Evolutionary conservation across 1,140 invertebrate genomes (phyloP), one percentile per base, ranked within the genome.

Genomic region (Colletes gigas): DNA sequence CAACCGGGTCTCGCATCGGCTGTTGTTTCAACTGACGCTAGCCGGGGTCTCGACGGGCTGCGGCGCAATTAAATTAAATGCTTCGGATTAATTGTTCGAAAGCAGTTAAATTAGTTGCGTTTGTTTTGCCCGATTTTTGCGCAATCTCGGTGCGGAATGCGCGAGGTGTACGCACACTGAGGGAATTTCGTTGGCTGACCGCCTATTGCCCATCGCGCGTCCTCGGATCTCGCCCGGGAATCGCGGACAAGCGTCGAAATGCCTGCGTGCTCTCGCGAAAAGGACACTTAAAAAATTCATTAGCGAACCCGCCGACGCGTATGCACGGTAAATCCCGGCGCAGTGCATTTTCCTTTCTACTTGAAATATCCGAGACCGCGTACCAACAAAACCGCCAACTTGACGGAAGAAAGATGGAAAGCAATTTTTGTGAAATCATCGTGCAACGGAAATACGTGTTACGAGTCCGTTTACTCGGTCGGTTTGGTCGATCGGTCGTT

Each of bases 41-140:
- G 72, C 79, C 76, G 70, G 30, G 30, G 77, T 75, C 85, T 83
- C 85, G 81, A 80, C 85, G 85, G 85, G 72, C 73, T 86, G 86
- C 79, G 79, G 89, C 83, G 89, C 90, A 91, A 91, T 92, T 92
- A 89, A 92, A 92, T 92, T 91, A 90, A 90, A 92, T 90, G 91
- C 88, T 86, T 87, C 88, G 89, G 87, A 92, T 91, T 92, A 92
- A 92, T 92, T 91, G 90, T 90, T 91, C 87, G 89, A 90, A 90
- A 90, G 88, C 90, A 89, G 90, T 91, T 91, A 91, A 91, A 92
- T 92, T 92, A 91, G 90, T 90, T 88, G 82, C 82, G 85, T 86
- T 89, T 88, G 91, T 92, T 91, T 90, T 87, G 77, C 72, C 78
- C 84, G 88, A 92, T 92, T 92, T 92, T 92, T 92, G 88, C 81